Evolutionary conservation across 2,888 invertebrate species (phyloP), one percentile per base, ranked within the genome.

Genomic region (Incurvaria masculella): DNA sequence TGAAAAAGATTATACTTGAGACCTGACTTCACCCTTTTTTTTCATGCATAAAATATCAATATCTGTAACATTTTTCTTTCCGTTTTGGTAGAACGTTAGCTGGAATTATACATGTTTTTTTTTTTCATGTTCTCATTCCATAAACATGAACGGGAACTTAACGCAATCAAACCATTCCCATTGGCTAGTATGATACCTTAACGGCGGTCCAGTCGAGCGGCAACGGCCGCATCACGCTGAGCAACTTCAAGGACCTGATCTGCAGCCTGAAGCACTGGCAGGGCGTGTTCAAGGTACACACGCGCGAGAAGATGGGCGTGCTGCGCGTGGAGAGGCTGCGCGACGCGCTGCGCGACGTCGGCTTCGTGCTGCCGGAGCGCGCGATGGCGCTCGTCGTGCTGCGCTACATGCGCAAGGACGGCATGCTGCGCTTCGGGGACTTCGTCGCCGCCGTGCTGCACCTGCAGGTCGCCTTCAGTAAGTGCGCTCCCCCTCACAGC

Each of bases 241-340:
- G 82, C 46, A 92, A 94, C 62, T 95, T 94, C 67, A 94, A 92
- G 65, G 93, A 94, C 61, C 81, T 95, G 53, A 92, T 95, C 87
- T 92, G 91, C 60, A 94, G 93, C 60, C 69, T 95, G 42, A 94
- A 94, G 62, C 86, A 89, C 52, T 94, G 94, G 94, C 94, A 95
- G 62, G 86, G 88, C 19, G 87, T 92, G 2, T 95, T 95, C 69
- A 91, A 91, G 67, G 88, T 87, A 57, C 94, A 95, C 64, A 90
- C 94, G 5, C 88, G 91, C 60, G 94, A 94, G 65, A 94, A 93
- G 66, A 91, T 92, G 50, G 94, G 94, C 2, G 92, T 95, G 14
- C 71, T 95, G 21, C 86, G 91, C 57, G 93, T 93, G 0, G 95
- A 95, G 69, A 79, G 92, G 52, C 72, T 94, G 47, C 79, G 89